A percentile compares a stretch with the other conserved stretches of the same genome.
These are phyloP conservation scores for Athrips mouffetella DNA, from an alignment of 2,888 invertebrate genomes.

Conservation along the genomic window DNA sequence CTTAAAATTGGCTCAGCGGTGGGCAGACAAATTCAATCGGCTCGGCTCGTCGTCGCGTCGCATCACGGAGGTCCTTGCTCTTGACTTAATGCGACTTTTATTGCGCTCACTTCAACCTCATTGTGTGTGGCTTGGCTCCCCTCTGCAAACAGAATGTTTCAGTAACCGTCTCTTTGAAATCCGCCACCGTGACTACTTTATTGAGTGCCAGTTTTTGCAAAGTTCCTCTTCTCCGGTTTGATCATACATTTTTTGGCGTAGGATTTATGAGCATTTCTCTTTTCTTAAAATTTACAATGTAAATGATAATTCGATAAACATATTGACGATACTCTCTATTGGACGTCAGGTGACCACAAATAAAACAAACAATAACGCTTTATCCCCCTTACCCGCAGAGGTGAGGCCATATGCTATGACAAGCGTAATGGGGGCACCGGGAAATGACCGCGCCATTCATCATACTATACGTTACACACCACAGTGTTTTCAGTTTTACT, in stretches of 20 bases:
- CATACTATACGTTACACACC: constrained; percentile 61
- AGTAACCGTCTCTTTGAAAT: constrained; percentile 23
- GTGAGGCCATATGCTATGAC: constrained; percentile 67
- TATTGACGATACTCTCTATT: constrained; percentile 2
- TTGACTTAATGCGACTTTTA: constrained; percentile 73
- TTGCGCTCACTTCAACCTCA: constrained; percentile 58
- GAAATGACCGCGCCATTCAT: constrained; percentile 67
- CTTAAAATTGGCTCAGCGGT: neutral
- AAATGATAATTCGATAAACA: neutral
- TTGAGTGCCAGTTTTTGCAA: constrained; percentile 3
- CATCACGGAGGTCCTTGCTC: constrained; percentile 49
- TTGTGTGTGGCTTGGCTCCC: constrained; percentile 49
- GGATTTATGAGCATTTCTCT: too few relatives aligned
- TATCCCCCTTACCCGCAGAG: constrained; percentile 38
- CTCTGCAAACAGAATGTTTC: constrained; percentile 44
- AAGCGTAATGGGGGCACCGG: constrained; percentile 52
- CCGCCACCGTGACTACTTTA: constrained; percentile 14
- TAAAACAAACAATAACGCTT: constrained; percentile 54
- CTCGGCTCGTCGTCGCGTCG: constrained; percentile 33
- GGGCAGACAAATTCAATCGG: constrained; percentile 46
- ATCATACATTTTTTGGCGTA: too few relatives aligned
- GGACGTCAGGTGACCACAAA: constrained; percentile 20
- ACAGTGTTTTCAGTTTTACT: constrained; percentile 56
- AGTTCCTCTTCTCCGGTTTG: too few relatives aligned
- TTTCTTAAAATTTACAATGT: too few relatives aligned